Conservation (phyloP, 1,140 invertebrate species). For the Babylonia areolata region DNA sequence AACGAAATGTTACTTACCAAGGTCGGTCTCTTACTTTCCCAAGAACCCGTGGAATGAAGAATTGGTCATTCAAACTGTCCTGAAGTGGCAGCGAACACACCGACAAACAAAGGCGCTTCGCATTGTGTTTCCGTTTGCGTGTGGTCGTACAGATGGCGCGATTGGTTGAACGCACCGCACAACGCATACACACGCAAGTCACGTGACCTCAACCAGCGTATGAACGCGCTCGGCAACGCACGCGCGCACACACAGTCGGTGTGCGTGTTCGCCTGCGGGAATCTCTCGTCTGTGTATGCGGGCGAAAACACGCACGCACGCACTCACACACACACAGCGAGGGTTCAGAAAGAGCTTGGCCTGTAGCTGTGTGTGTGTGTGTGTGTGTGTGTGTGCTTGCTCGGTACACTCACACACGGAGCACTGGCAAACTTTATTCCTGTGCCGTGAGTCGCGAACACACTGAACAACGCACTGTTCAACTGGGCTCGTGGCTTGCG, state of each 20-base stretch:
- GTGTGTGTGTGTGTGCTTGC: no score
- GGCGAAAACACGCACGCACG: conserved; percentile 6
- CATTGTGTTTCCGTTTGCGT: conserved; percentile 39
- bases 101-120: conserved; percentile 38
- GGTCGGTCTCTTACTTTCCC: neutral
- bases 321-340: no score
- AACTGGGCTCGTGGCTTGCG: no score
- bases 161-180: conserved; percentile 37
- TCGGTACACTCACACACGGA: no score
- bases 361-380: no score
- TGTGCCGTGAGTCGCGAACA: no score
- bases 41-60: neutral
- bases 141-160: conserved; percentile 35
- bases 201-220: conserved; percentile 36
- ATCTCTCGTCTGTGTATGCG: neutral
- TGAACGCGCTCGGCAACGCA: conserved; percentile 37
- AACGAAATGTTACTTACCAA: neutral
- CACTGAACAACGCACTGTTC: no score
- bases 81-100: conserved; percentile 28
- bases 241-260: conserved; percentile 32
- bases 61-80: neutral
- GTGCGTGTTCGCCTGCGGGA: neutral
- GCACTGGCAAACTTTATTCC: no score
- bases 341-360: no score
- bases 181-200: conserved; percentile 36